phyloP scores from a whole-genome alignment of 2,888 invertebrate species.

The Sepiola atlantica region DNA sequence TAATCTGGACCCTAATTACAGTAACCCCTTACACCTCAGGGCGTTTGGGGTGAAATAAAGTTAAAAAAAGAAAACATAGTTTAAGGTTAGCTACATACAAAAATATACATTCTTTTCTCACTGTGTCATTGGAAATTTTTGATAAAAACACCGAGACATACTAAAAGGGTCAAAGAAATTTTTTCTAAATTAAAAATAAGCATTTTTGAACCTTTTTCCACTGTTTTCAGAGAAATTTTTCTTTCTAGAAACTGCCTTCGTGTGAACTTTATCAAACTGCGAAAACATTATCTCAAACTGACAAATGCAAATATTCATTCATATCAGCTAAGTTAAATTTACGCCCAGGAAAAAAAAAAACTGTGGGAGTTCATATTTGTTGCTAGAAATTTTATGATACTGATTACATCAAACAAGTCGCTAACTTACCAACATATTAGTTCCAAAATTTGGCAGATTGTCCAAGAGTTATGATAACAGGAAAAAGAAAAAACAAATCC shows the following conservation, averaged over 20 bases:
- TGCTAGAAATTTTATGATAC: neutral
- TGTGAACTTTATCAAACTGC: neutral
- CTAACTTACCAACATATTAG: neutral
- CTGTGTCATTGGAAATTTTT: neutral
- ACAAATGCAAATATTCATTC: neutral
- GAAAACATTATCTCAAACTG: neutral
- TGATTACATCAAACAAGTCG: neutral
- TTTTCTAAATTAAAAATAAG: too few species aligned
- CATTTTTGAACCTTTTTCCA: neutral
- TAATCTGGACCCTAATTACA: too few species aligned
- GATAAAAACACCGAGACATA: neutral
- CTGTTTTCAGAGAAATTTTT: neutral
- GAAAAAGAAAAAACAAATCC: neutral
- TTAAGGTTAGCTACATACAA: neutral
- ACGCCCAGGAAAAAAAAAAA: neutral
- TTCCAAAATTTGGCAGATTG: constrained; percentile 21
- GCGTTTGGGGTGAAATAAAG: too few species aligned
- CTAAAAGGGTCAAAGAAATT: neutral
- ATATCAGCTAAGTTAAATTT: neutral
- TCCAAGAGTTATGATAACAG: neutral
- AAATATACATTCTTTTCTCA: neutral
- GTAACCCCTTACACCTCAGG: too few species aligned
- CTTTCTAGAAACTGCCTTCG: neutral
- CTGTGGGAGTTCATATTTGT: neutral
- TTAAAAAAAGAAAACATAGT: too few species aligned